Conservation (phyloP, 2,888 invertebrate genomes). For the Himalopsyche anomala region DNA sequence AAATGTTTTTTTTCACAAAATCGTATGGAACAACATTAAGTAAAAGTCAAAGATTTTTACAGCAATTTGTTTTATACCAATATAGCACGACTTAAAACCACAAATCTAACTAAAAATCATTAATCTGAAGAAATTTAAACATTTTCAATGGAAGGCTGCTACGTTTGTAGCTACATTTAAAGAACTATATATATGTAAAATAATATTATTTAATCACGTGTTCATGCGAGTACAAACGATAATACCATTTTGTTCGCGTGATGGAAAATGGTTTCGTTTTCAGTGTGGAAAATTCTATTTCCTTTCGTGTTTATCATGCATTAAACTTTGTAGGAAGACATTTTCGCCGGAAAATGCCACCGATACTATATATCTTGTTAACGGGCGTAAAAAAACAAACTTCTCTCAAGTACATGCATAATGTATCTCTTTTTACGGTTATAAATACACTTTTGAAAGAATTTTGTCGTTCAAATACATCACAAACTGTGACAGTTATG, state of each 20-base stretch:
- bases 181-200: no score
- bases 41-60: no score
- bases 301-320: slow-evolving; percentile 61
- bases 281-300: slow-evolving; percentile 58
- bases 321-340: slow-evolving; percentile 60
- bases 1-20: no score
- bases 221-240: not conserved
- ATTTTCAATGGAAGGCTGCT: no score
- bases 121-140: no score
- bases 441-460: slow-evolving; percentile 27
- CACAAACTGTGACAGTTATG: slow-evolving; percentile 4
- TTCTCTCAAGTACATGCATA: slow-evolving; percentile 15
- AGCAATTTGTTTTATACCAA: no score
- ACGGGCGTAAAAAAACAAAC: slow-evolving; percentile 43
- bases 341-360: slow-evolving; percentile 62
- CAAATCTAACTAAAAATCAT: no score
- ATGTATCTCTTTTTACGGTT: slow-evolving; percentile 21
- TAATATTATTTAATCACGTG: slow-evolving; percentile 5
- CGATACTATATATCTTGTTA: slow-evolving; percentile 49
- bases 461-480: slow-evolving; percentile 8
- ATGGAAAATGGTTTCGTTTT: slow-evolving; percentile 55
- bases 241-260: slow-evolving; percentile 55
- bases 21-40: no score
- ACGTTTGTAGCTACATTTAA: no score
- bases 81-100: no score